Evolutionary conservation across 2,888 invertebrate species (phyloP).

Genomic region (Pristionchus exspectatus): DNA sequence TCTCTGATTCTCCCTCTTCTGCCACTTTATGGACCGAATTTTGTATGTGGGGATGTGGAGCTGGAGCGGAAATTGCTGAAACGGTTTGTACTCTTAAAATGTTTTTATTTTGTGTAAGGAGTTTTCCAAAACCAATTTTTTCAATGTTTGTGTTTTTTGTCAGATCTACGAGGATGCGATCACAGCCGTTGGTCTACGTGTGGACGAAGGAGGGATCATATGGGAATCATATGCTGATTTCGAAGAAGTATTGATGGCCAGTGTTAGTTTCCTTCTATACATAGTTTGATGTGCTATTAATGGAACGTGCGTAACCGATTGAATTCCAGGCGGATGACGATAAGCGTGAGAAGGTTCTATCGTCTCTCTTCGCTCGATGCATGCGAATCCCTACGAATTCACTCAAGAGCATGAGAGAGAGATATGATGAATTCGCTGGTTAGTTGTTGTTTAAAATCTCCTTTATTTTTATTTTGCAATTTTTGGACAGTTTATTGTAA

Average conservation of each 20-base stretch:
- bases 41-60: conserved; percentile 41
- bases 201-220: conserved; percentile 26
- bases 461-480: neutral
- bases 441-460: neutral
- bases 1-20: conserved; percentile 21
- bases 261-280: neutral
- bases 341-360: neutral
- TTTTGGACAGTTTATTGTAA: too few relatives aligned
- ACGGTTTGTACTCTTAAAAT: neutral
- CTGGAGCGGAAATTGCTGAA: neutral
- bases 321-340: neutral
- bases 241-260: conserved; percentile 7
- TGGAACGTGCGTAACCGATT: too few relatives aligned
- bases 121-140: too few relatives aligned
- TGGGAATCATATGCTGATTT: conserved; percentile 42
- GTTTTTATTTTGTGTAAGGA: too few relatives aligned
- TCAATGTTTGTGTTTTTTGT: neutral
- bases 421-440: conserved; percentile 44
- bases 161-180: conserved; percentile 47
- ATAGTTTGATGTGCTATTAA: too few relatives aligned
- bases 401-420: conserved; percentile 30
- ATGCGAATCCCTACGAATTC: conserved; percentile 43
- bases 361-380: conserved; percentile 1
- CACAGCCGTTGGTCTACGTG: conserved; percentile 32
- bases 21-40: conserved; percentile 21